Base-by-base conservation (phyloP, 2,113 vertebrate species). In the Pristiophorus japonicus region DNA sequence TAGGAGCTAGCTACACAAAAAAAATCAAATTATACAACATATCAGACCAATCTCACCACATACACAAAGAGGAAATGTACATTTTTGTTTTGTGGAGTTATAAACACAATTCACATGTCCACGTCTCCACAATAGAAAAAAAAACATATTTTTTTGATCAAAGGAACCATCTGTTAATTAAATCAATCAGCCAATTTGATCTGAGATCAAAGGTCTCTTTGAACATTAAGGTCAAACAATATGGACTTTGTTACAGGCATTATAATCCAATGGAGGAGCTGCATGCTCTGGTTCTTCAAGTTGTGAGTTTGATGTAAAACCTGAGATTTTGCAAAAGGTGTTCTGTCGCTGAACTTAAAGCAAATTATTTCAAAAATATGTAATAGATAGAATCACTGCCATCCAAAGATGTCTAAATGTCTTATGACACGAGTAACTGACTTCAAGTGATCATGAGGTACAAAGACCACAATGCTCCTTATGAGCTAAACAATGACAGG, bases 181-280 rank as follows among this genome's bases (percentile, higher is more conserved):
- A 92, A 63, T 65, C 88, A 63, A 92, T 92, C 59, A 63, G 38
- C 88, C 88, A 92, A 92, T 63, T 59, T 92, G 88, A 92, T 92
- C 88, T 92, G 88, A 92, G 88, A 92, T 92, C 88, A 92, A 92
- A 92, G 88, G 88, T 63, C 88, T 38, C 59, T 92, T 92, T 92
- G 59, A 92, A n/a, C 59, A 92, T 92, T 92, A 63, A 92, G 88
- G 88, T n/a, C 88, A 92, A 63, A 91, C 88, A 92, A 92, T 92
- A 92, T 92, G 59, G 55, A 63, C 88, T 63, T 92, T 92, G 88
- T 92, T 92, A 63, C 59, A 62, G 88, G 14, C 59, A 22, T 0
- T 63, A 38, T 63, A 63, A 92, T 92, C 59, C 38, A 92, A 63
- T 65, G 59, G 59, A 62, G 59, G n/a, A 65, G 59, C 88, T 63